Base-by-base conservation (phyloP, 1,140 invertebrate species). In the Metaphire vulgaris region DNA sequence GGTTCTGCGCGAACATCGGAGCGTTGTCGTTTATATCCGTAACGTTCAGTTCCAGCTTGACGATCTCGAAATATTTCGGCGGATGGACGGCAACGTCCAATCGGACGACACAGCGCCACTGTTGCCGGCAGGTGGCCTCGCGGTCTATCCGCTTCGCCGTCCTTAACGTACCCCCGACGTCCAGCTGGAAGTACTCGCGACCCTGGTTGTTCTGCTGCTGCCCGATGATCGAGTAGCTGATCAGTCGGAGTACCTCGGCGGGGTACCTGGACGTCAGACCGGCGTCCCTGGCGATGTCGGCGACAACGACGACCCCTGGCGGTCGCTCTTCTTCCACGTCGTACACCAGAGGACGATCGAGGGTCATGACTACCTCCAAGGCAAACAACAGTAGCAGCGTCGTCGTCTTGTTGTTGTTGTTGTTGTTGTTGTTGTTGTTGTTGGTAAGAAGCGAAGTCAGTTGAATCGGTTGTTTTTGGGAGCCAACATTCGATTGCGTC, bases 11-110 rank as follows among this genome's bases (percentile, higher is more conserved):
- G 29, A 73, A 77, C 16, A 33, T 34, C 74, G 76, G 76, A 30
- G 76, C 26, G 33, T 76, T 77, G 76, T 77, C 76, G 67, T 77
- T 77, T 21, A 77, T 76, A 32, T 77, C 76, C 1, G 32, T 33
- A 26, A 77, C 64, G 21, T 76, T 65, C 2, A 77, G 32, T 28
- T 41, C 67, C n/a, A 77, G 30, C 28, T 69, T 73, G 2, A 77
- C 31, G n/a, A 75, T 67, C 30, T 75, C 41, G 64, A 73, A 75
- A 34, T 56, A 77, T n/a, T 75, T 75, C 74, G 14, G 26, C 16
- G 69, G 32, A n/a, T 74, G 33, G 32, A 76, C 71, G 2, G 72
- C 71, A 29, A 65, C 65, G 73, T 69, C 72, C 28, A 76, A 29
- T 31, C 33, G 16, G 14, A 56, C 64, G 26, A 31, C n/a, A 73